Conservation (phyloP, 1,140 invertebrate species). For the Drosophila rhopaloa region DNA sequence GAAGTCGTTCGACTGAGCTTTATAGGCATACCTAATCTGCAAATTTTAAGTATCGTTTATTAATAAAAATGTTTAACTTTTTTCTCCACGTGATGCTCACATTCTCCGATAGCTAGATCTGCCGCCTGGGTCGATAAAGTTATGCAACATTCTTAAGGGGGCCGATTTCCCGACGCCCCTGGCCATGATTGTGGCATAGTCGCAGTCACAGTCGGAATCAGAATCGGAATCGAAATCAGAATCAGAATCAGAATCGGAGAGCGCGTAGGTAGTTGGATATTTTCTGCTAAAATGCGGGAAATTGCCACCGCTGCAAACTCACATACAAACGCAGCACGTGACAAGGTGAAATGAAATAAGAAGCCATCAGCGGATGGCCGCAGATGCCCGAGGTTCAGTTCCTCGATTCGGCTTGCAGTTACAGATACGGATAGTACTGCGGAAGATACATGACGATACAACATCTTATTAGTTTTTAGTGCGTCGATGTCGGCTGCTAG, state of each 20-base stretch:
- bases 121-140: constrained; percentile 29
- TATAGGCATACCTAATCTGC: too few species aligned
- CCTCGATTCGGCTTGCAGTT: constrained; percentile 29
- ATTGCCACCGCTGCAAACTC: constrained; percentile 68
- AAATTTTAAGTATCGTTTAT: too few species aligned
- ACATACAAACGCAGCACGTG: constrained; percentile 62
- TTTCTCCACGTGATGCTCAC: neutral
- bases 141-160: constrained; percentile 39
- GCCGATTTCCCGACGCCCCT: constrained; percentile 28
- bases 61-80: neutral
- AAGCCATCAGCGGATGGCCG: constrained; percentile 67
- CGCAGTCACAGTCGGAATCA: constrained; percentile 9
- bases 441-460: constrained; percentile 65
- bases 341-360: constrained; percentile 81
- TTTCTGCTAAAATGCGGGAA: constrained; percentile 76
- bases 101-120: constrained; percentile 10
- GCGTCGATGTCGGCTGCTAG: constrained; percentile 46
- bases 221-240: constrained; percentile 22
- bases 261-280: constrained; percentile 77
- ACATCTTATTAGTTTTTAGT: constrained; percentile 80
- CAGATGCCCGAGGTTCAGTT: constrained; percentile 31
- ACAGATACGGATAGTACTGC: constrained; percentile 35
- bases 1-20: too few species aligned
- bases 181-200: constrained; percentile 22
- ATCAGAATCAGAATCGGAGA: constrained; percentile 15